Evolutionary conservation across 2,113 vertebrate genomes (phyloP).

Genomic region (Esox niger): DNA sequence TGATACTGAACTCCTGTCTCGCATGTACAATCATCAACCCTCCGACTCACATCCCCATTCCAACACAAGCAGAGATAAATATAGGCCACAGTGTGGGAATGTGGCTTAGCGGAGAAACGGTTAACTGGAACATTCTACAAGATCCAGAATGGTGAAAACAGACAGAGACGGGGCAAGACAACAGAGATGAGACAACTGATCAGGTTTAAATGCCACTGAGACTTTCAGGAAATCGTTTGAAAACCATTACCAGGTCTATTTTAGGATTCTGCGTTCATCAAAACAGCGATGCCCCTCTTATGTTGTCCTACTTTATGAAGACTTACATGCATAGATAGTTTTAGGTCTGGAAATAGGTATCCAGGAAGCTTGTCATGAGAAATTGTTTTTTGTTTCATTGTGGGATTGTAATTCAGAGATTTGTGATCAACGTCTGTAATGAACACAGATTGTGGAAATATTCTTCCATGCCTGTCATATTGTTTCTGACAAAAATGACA

Average conservation of each 20-base stretch:
- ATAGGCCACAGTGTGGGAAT: constrained; percentile 20
- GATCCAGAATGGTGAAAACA: not conserved
- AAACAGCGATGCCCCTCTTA: not conserved
- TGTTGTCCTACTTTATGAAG: not conserved
- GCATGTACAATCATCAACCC: constrained; percentile 21
- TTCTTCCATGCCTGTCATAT: no score
- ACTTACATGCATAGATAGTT: not conserved
- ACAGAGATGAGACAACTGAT: not conserved
- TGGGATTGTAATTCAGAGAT: not conserved
- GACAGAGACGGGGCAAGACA: not conserved
- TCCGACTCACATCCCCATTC: constrained; percentile 25
- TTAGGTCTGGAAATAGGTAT: not conserved
- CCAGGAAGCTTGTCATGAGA: no score
- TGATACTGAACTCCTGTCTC: constrained; percentile 42
- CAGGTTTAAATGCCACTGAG: not conserved
- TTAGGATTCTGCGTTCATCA: not conserved
- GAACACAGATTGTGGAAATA: no score
- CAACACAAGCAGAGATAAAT: constrained; percentile 45
- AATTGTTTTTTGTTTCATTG: not conserved
- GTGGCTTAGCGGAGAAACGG: constrained; percentile 1
- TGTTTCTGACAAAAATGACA: no score
- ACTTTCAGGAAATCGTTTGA: not conserved
- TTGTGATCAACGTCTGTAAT: no score
- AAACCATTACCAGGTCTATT: constrained; percentile 1
- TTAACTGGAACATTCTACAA: constrained; percentile 6